Percentiles rank a stretch among this genome's conserved stretches.
Conservation (phyloP, 2,113 vertebrate species). For the Entosphenus tridentatus region DNA sequence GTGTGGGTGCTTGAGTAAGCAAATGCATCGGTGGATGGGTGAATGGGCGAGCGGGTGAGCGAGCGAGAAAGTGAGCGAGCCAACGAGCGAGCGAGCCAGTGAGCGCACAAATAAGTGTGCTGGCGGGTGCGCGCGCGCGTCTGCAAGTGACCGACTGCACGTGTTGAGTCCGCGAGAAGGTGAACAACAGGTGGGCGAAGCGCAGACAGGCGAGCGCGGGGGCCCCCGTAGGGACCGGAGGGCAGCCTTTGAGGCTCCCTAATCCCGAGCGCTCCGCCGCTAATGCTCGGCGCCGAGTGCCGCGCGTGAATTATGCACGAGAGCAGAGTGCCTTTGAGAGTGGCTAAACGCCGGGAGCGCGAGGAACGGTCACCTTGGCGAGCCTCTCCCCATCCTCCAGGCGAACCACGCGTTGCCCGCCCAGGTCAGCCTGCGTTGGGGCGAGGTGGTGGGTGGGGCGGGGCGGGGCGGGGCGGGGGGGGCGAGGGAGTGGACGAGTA, state of each 20-base stretch:
- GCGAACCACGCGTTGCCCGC: slow-evolving; percentile 57
- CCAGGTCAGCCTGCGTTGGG: slow-evolving; percentile 41
- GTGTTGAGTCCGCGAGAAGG: background rate
- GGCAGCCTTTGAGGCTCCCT: background rate
- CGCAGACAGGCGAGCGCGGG: background rate
- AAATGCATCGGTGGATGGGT: too few relatives aligned
- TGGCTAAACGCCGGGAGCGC: background rate
- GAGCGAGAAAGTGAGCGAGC: too few relatives aligned
- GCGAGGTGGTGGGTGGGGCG: too few relatives aligned
- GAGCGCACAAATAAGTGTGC: too few relatives aligned
- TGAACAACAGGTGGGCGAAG: background rate
- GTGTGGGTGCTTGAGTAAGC: too few relatives aligned
- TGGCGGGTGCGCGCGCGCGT: too few relatives aligned
- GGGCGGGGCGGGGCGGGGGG: too few relatives aligned
- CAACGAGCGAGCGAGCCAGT: too few relatives aligned
- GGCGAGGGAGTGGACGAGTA: slow-evolving; percentile 7
- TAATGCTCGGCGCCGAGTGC: slow-evolving; percentile 4
- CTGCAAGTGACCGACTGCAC: too few relatives aligned
- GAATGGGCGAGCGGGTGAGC: too few relatives aligned
- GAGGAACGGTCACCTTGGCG: slow-evolving; percentile 37
- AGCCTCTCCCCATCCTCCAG: slow-evolving; percentile 65
- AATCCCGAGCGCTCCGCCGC: background rate
- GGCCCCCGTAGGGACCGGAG: background rate
- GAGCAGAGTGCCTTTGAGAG: background rate
- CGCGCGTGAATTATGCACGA: slow-evolving; percentile 6